Base-by-base conservation (phyloP, 2,888 invertebrate genomes). In the Sarcophaga subvicina region DNA sequence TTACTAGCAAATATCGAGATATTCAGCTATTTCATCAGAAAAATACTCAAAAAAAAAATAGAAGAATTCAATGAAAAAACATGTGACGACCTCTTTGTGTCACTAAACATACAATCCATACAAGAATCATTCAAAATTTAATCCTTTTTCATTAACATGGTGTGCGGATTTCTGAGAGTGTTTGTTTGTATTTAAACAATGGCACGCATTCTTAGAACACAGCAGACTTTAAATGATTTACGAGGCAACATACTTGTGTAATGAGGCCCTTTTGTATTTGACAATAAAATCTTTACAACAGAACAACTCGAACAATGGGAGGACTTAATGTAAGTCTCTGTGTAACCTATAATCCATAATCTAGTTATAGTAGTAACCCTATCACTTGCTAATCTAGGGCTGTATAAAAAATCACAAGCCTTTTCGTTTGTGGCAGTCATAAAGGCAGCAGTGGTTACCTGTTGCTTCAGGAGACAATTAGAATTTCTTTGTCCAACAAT, bases 181-280 rank as follows among this genome's bases (percentile, higher is more conserved):
- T 77, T 20, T 71, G 47, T 12, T 59, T 72, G 10, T 22, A 70
- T 70, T 70, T 62, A 27, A 54, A 70, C 12, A 70, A 47, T 20
- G 47, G 12, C 54, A 27, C 4, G 17, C 54, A 54, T 17, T 54
- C 54, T 14, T 54, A 54, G 54, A 54, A 54, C 37, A 37, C 2
- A 63, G 69, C 20, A 6, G 17, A 69, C 5, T 66, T 72, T 10
- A 80, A 66, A 72, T 80, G 64, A 80, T 76, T 75, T 70, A 70
- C 54, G 75, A 62, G 22, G 37, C 11, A 37, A 49, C 20, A 62
- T 8, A 63, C 62, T n/a, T 25, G 54, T 20, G 37, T 37, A 37
- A 37, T 37, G 37, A 37, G 3, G 10, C 8, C 49, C 64, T 25
- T 27, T 54, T 76, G 27, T 27, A 54, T 70, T 70, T 54, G 25